Evolutionary conservation across 2,113 vertebrate genomes (phyloP).

Genomic region (Myotis davidii): DNA sequence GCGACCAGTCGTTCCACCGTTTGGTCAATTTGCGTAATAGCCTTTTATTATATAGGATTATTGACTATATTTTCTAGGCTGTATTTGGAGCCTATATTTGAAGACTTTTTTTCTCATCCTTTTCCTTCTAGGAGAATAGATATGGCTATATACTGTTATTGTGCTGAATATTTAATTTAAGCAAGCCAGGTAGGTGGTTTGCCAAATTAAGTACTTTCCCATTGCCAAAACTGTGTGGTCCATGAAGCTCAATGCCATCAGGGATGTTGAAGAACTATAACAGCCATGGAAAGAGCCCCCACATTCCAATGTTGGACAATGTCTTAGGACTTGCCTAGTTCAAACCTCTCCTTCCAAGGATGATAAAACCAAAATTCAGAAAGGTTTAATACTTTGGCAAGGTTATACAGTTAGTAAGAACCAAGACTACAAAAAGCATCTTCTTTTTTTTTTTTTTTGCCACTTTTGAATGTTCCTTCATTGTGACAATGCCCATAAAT

Average conservation of each 20-base stretch:
- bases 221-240: background rate
- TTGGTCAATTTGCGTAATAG: too few species aligned
- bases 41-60: too few species aligned
- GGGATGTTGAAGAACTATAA: fast-evolving
- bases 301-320: background rate
- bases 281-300: fast-evolving
- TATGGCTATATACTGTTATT: background rate
- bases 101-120: background rate
- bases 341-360: background rate
- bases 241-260: too few species aligned
- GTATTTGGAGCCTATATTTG: background rate
- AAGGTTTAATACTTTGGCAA: background rate
- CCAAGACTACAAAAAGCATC: background rate
- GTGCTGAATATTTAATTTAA: background rate
- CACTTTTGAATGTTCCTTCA: background rate
- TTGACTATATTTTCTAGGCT: background rate
- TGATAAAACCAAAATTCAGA: background rate
- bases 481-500: background rate
- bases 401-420: background rate
- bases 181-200: background rate
- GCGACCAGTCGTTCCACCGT: fast-evolving
- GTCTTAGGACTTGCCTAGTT: background rate
- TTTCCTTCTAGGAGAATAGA: background rate
- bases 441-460: background rate
- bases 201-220: background rate